A percentile compares a stretch with the other conserved stretches of the same genome.
These are phyloP conservation scores for Zalophus californianus DNA, from an alignment of 2,797 vertebrate species.

Conservation along the genomic window DNA sequence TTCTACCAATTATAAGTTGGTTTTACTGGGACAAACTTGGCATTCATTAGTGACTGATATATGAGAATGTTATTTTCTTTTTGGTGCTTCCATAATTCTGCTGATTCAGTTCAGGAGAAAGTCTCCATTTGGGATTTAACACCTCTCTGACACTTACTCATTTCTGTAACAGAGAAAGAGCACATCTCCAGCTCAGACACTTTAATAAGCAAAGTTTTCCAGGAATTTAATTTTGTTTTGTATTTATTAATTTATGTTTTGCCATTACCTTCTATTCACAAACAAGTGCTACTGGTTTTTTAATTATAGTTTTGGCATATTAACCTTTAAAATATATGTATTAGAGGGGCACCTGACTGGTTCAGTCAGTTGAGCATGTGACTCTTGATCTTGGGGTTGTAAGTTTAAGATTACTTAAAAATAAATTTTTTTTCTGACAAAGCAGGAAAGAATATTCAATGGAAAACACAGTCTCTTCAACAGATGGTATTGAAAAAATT, in stretches of 20 bases:
- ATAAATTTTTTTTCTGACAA: no score
- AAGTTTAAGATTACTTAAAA: no score
- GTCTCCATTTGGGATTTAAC: not conserved
- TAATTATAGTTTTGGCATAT: not conserved
- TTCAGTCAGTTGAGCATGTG: not conserved
- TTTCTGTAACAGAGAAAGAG: not conserved
- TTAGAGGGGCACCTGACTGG: not conserved
- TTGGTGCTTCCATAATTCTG: not conserved
- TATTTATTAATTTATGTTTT: not conserved
- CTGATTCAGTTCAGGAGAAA: not conserved
- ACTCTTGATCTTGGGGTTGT: no score
- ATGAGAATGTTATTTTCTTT: not conserved
- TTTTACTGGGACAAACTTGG: not conserved
- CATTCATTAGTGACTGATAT: not conserved
- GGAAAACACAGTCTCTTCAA: no score
- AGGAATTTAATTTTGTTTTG: constrained; percentile 1
- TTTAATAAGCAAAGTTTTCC: not conserved
- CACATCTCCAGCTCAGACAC: not conserved
- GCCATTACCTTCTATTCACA: not conserved
- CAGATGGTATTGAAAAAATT: no score
- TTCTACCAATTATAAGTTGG: not conserved
- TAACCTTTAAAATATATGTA: not conserved
- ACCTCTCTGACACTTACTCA: not conserved
- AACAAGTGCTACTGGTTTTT: not conserved
- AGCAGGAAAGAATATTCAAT: no score